Percentiles rank a stretch among this genome's conserved stretches.
phyloP scores from a whole-genome alignment of 2,797 vertebrate genomes.

The Chaetophractus vellerosus region DNA sequence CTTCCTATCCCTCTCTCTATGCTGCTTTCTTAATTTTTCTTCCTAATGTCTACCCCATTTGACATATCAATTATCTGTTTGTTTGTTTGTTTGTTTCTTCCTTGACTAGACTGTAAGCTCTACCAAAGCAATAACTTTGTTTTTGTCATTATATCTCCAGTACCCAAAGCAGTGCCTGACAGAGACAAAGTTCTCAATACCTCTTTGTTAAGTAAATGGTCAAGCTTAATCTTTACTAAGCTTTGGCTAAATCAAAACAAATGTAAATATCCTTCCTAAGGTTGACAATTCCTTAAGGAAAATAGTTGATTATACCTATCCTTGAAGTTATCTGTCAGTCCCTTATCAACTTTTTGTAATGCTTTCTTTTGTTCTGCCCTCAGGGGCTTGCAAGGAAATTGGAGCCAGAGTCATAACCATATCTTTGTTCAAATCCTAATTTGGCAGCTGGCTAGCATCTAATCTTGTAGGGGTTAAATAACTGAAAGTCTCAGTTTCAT shows the following conservation, averaged over 20 bases:
- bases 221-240: not conserved
- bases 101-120: not conserved
- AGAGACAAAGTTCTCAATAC: not conserved
- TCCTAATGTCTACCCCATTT: not conserved
- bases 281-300: not conserved
- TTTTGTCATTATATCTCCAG: not conserved
- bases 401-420: not conserved
- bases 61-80: rapidly evolving
- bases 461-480: not conserved
- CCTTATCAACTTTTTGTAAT: rapidly evolving
- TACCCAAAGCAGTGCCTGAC: no score
- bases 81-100: not conserved
- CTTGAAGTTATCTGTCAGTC: not conserved
- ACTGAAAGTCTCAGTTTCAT: not conserved
- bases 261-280: not conserved
- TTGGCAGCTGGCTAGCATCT: not conserved
- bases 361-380: no score
- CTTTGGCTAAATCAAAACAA: not conserved
- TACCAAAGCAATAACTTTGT: not conserved
- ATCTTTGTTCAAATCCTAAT: not conserved
- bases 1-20: no score
- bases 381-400: rapidly evolving
- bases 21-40: no score
- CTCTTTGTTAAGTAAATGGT: not conserved
- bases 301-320: rapidly evolving